Evolutionary conservation across 1,140 invertebrate genomes (phyloP), one percentile per base, ranked within the genome.

Genomic region (Scylla paramamosain): DNA sequence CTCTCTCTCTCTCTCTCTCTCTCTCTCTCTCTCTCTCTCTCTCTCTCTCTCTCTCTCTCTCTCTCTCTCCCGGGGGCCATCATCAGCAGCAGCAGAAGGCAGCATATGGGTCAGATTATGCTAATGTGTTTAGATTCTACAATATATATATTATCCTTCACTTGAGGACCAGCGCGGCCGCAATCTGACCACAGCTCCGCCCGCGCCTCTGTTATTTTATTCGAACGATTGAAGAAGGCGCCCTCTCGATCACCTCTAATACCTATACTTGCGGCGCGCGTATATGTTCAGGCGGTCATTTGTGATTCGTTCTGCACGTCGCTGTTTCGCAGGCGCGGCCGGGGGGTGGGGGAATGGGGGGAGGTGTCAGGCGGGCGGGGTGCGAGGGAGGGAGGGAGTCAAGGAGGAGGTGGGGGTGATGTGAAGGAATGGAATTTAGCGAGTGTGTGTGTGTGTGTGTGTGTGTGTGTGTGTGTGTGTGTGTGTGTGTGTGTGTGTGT

Each of bases 241-340:
- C 67, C 20, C 67, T 20, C 25, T 77, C 67, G 20, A 77, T 77
- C 67, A 77, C 67, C 20, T 20, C 25, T 77, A 77, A 77, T 77
- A n/a, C 67, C 67, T 77, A n/a, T 77, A 77, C 20, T 77, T n/a
- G 67, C 16, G 67, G 25, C 20, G 67, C 67, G 67, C 67, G 67
- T 77, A 77, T 77, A 77, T 77, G 67, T 20, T 77, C 67, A 77
- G 67, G 20, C 67, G 67, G 20, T 77, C 25, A 77, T 77, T 77
- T 77, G 67, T 77, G 67, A 77, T 77, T 77, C 67, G 67, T 77
- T 77, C 67, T 77, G 67, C 67, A n/a, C 67, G 25, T 77, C 67
- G 67, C 52, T 59, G 20, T 77, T 77, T 77, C 20, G 67, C 67
- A 20, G 67, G 67, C 16, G 10, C 16, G 39, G 39, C 39, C 12